phyloP scores from a whole-genome alignment of 2,888 invertebrate genomes.

The Nomada hirtipes region DNA sequence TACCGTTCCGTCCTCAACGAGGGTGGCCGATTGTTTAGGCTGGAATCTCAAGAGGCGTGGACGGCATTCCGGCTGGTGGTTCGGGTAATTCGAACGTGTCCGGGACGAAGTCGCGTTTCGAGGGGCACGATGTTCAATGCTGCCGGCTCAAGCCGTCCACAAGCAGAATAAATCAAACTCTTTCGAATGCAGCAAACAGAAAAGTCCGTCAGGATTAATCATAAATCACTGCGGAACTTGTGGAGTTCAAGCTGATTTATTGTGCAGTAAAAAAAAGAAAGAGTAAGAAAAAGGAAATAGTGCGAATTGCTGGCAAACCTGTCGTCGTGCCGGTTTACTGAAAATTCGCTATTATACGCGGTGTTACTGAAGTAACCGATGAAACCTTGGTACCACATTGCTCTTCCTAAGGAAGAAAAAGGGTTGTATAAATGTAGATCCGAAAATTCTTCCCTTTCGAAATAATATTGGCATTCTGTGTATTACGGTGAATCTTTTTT shows the following conservation, averaged over 20 bases:
- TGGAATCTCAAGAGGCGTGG: constrained; percentile 64
- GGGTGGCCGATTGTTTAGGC: constrained; percentile 66
- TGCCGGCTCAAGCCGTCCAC: constrained; percentile 1
- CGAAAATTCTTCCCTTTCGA: too few relatives aligned
- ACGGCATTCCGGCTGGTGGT: constrained; percentile 52
- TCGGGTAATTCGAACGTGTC: constrained; percentile 54
- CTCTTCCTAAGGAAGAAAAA: too few relatives aligned
- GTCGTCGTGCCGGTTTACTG: constrained; percentile 4
- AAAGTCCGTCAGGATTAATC: constrained; percentile 22
- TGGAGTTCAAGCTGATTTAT: constrained; percentile 42
- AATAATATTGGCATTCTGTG: too few relatives aligned
- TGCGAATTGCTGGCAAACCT: neutral
- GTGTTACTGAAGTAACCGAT: too few relatives aligned
- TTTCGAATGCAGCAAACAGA: constrained; percentile 28
- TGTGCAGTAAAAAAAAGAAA: neutral
- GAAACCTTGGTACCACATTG: too few relatives aligned
- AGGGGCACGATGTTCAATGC: neutral
- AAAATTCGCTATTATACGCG: too few relatives aligned
- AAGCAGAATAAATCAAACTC: constrained; percentile 51
- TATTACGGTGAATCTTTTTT: too few relatives aligned
- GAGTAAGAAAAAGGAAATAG: too few relatives aligned
- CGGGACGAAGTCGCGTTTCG: constrained; percentile 40
- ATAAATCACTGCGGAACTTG: constrained; percentile 50
- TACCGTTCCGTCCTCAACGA: constrained; percentile 30
- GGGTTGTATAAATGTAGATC: too few relatives aligned